Evolutionary conservation across 2,797 vertebrate genomes (phyloP).

Genomic region (Champsocephalus gunnari): DNA sequence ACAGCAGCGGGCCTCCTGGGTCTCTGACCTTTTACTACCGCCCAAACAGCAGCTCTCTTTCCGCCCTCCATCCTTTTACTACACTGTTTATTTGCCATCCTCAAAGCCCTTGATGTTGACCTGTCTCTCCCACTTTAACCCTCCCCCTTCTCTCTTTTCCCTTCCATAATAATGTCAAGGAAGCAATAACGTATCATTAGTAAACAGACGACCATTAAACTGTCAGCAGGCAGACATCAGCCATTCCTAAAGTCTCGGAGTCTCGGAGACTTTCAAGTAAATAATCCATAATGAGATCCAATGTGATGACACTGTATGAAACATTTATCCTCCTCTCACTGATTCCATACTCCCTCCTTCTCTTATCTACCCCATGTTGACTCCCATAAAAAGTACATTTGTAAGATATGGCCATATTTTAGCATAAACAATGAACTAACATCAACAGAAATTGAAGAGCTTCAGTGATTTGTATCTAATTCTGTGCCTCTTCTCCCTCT

Average conservation of each 20-base stretch:
- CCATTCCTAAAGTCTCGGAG: neutral
- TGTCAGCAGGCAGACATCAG: neutral
- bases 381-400: neutral
- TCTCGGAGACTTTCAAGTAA: neutral
- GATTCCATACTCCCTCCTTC: neutral
- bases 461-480: too few species aligned
- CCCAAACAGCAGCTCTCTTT: constrained; percentile 42
- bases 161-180: neutral
- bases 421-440: too few species aligned
- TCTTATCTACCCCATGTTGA: neutral
- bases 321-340: neutral
- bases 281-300: neutral
- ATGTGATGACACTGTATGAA: neutral
- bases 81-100: neutral
- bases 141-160: neutral
- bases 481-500: neutral
- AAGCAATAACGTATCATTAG: constrained; percentile 6
- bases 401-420: too few species aligned
- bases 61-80: constrained; percentile 17
- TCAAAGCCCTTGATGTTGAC: neutral
- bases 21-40: constrained; percentile 55
- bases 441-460: too few species aligned
- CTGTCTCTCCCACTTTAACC: neutral
- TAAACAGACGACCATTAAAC: constrained; percentile 1
- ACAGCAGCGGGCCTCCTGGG: constrained; percentile 18